Evolutionary conservation across 2,888 invertebrate genomes (phyloP).

Genomic region (Schizaphis graminum): DNA sequence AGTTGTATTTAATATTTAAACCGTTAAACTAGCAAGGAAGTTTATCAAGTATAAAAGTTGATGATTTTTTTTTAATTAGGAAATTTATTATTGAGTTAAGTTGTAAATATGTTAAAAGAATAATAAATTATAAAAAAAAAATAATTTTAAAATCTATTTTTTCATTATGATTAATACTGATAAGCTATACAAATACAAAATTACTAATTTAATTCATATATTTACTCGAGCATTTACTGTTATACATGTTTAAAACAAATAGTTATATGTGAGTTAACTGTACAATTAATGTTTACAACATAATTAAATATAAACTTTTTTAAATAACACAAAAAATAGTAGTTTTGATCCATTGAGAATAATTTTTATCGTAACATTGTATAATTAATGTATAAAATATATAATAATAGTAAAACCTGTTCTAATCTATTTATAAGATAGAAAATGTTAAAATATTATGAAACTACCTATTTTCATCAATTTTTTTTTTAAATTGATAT

Average conservation of each 20-base stretch:
- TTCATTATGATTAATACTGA: background rate
- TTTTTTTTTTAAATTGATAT: background rate
- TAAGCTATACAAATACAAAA: background rate
- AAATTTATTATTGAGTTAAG: background rate
- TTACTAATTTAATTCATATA: background rate
- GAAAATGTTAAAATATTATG: background rate
- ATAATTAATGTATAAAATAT: background rate
- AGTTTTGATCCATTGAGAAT: background rate
- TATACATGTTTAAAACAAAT: background rate
- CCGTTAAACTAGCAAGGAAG: background rate
- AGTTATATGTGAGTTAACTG: background rate
- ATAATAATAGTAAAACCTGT: background rate
- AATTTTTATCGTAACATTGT: background rate
- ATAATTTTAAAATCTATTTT: background rate
- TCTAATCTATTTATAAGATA: background rate
- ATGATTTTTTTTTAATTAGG: background rate
- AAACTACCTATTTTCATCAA: background rate
- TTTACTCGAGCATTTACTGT: background rate
- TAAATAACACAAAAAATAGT: background rate
- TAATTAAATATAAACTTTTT: background rate
- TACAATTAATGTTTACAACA: background rate
- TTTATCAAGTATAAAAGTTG: background rate
- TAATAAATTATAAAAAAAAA: background rate
- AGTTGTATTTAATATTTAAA: background rate
- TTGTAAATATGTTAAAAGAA: background rate